Evolutionary conservation across 2,888 invertebrate genomes (phyloP), one percentile per base, ranked within the genome.

Genomic region (Synergus itoensis): DNA sequence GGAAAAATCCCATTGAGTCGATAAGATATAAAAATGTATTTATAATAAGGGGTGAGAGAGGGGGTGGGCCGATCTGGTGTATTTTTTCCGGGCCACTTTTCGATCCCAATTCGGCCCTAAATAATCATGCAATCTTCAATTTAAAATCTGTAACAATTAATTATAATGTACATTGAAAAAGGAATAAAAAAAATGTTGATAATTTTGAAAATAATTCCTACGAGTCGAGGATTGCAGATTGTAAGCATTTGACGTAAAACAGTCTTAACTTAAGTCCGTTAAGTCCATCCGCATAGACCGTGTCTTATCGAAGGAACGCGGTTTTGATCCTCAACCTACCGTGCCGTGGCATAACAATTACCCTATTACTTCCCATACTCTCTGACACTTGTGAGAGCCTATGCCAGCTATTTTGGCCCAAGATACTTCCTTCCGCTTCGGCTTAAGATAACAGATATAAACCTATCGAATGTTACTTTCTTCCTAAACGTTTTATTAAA

Each of bases 281-380:
- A 90, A 91, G 90, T 91, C 89, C 86, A 89, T 89, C 88, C 88
- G 83, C 84, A 85, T 60, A 81, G 80, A 82, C 85, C 91, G 92
- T 92, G 92, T 91, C 91, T 92, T 92, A 92, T 92, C 92, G 87
- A 87, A 86, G 89, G 89, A 90, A 90, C 88, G 88, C 88, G 87
- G 87, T 89, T 89, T 89, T 88, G 91, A 92, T 91, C 91, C 90
- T 89, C 87, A 81, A 86, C 87, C 88, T 90, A 88, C 87, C 92
- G 92, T 92, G 92, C 88, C 87, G 82, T 83, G 84, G 92, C 92
- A 92, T 92, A 92, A 91, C 90, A 92, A 92, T 92, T 91, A 91
- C 91, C 92, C 88, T 89, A 92, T 92, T 92, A 92, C 85, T 85
- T 86, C 67, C 79, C 80, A 80, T 81, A 77, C 76, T 75, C 80